These are phyloP conservation scores for Serilophus lunatus DNA, from an alignment of 2,113 vertebrate genomes.

Conservation along the genomic window DNA sequence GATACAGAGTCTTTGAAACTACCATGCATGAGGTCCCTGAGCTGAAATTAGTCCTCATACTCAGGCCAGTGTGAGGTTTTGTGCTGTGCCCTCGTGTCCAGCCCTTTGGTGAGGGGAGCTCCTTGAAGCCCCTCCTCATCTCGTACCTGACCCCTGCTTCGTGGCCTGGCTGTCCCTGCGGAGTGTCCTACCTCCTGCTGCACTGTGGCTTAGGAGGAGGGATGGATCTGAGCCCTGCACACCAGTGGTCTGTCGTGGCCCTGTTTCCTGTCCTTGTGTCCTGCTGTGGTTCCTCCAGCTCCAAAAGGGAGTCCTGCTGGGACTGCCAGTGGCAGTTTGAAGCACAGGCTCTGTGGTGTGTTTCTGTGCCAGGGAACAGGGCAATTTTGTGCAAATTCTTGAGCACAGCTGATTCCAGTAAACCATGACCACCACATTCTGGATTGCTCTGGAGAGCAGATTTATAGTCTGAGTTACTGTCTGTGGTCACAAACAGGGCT, in stretches of 20 bases:
- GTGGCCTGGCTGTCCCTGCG: neutral
- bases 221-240: accelerated
- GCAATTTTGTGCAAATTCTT: neutral
- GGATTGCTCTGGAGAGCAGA: neutral
- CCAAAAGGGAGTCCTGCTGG: accelerated
- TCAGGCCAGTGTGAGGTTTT: neutral
- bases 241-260: neutral
- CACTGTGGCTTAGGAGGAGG: accelerated
- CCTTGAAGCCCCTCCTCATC: neutral
- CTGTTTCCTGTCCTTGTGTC: neutral
- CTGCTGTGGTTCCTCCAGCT: accelerated
- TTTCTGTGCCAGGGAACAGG: neutral
- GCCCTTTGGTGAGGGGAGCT: accelerated
- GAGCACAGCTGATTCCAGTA: neutral
- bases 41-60: neutral
- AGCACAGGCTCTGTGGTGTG: neutral
- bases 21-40: accelerated
- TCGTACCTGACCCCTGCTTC: accelerated
- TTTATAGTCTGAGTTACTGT: neutral
- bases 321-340: accelerated
- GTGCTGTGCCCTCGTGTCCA: accelerated
- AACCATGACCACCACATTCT: accelerated
- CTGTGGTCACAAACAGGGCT: neutral
- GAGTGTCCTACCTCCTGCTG: accelerated
- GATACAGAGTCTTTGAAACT: neutral